Conservation (phyloP, 2,113 vertebrate genomes). For the Candoia aspera region DNA sequence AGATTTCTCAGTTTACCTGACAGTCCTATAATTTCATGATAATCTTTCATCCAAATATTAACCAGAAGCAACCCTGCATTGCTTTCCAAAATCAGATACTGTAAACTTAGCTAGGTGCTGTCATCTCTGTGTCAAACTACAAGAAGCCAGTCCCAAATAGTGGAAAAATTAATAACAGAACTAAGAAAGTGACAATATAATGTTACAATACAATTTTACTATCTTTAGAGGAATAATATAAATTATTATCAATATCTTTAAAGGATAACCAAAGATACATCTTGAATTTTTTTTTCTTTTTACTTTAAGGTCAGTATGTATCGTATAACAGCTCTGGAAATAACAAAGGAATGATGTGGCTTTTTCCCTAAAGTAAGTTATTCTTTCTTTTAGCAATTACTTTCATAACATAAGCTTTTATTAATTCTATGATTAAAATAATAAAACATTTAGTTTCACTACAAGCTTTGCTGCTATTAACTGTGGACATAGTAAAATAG, state of each 20-base stretch:
- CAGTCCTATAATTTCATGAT: neutral
- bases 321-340: conserved; percentile 7
- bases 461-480: conserved; percentile 1
- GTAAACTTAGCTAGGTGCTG: neutral
- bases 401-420: conserved; percentile 10
- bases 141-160: neutral
- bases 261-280: neutral
- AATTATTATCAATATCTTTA: neutral
- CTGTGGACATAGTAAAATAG: neutral
- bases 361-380: conserved; percentile 7
- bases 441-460: neutral
- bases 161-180: neutral
- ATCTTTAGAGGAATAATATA: neutral
- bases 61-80: neutral
- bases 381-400: neutral
- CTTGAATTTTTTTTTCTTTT: neutral
- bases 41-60: neutral
- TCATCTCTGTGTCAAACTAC: neutral
- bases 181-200: neutral
- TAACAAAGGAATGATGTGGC: neutral
- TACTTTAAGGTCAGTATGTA: conserved; percentile 20
- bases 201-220: too few relatives aligned
- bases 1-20: neutral
- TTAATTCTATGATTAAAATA: neutral
- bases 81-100: neutral